Evolutionary conservation across 2,797 vertebrate species (phyloP).

Genomic region (Sciaenops ocellatus): DNA sequence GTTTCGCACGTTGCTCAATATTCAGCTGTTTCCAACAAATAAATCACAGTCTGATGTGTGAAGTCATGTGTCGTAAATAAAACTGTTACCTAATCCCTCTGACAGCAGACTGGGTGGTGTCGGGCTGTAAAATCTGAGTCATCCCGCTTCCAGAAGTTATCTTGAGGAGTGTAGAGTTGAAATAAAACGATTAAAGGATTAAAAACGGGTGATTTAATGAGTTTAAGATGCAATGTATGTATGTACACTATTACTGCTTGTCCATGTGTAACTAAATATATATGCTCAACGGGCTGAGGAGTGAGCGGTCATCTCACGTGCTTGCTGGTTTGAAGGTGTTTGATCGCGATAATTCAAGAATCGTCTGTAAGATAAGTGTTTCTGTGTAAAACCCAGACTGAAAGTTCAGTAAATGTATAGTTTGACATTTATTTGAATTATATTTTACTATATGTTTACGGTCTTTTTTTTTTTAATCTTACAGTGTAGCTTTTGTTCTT

Average conservation of each 20-base stretch:
- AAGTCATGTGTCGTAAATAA: background rate
- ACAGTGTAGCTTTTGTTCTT: too few relatives aligned
- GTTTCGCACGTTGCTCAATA: background rate
- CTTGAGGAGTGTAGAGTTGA: background rate
- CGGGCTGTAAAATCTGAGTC: background rate
- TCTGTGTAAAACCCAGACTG: too few relatives aligned
- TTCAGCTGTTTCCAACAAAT: background rate
- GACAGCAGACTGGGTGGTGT: background rate
- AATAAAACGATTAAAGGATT: background rate
- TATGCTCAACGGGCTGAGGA: background rate
- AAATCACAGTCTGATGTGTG: conserved; percentile 25
- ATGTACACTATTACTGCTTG: conserved; percentile 3
- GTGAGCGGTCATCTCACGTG: conserved; percentile 19
- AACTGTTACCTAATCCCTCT: conserved; percentile 1
- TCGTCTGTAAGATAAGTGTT: too few relatives aligned
- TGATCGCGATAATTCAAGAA: too few relatives aligned
- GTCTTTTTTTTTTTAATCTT: too few relatives aligned
- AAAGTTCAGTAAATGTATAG: too few relatives aligned
- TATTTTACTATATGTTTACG: too few relatives aligned
- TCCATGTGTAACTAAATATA: conserved; percentile 21
- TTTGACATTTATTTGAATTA: too few relatives aligned
- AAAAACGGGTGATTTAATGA: background rate
- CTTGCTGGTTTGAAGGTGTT: too few relatives aligned
- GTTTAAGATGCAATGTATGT: background rate
- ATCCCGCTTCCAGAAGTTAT: background rate